Evolutionary conservation across 2,797 vertebrate genomes (phyloP).

Genomic region (Dicrostonyx torquatus): DNA sequence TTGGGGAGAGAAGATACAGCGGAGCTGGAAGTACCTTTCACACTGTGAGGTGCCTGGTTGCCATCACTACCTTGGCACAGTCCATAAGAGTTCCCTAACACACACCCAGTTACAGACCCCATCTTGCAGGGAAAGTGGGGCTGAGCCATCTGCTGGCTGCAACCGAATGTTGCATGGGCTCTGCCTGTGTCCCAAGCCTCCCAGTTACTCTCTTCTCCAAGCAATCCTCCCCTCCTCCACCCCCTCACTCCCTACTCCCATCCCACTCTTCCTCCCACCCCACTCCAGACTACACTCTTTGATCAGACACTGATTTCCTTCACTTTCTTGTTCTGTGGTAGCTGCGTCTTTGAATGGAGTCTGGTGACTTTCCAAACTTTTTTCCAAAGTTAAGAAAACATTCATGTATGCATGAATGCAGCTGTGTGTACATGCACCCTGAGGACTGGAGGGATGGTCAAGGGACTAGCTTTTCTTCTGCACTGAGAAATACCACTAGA

Average conservation of each 20-base stretch:
- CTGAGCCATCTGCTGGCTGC: neutral
- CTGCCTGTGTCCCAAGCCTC: neutral
- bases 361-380: neutral
- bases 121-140: accelerated
- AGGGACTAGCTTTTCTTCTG: neutral
- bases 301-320: too few relatives aligned
- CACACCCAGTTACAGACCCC: accelerated
- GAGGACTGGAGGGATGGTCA: neutral
- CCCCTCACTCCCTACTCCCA: too few relatives aligned
- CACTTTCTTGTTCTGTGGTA: neutral
- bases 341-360: neutral
- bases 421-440: too few relatives aligned
- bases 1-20: too few relatives aligned
- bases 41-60: accelerated
- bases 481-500: neutral
- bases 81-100: neutral
- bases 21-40: neutral
- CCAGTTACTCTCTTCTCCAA: neutral
- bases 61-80: accelerated
- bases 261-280: too few relatives aligned
- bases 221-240: too few relatives aligned
- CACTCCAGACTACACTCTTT: too few relatives aligned
- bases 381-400: neutral
- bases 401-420: accelerated
- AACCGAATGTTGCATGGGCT: accelerated